Base-by-base conservation (phyloP, 2,113 vertebrate species). In the Hiodon alosoides region DNA sequence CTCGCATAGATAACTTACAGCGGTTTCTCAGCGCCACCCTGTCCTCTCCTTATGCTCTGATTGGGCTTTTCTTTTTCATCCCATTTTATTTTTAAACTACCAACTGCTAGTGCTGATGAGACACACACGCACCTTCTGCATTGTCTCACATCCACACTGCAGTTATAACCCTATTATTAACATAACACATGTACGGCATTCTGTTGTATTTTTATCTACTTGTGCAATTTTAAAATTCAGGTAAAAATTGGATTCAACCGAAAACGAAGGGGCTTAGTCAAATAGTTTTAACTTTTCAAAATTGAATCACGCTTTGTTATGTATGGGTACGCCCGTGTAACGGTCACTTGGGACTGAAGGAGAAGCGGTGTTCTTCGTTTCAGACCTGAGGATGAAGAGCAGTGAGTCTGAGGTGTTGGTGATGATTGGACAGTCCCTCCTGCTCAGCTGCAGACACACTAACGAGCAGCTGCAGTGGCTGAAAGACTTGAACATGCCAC, bases 401-500 rank as follows among this genome's bases (percentile, higher is more conserved):
- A 55, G 17, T 46, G 17, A 54, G 5, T 13, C 72, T 47, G 16
- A 55, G 52, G 51, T 74, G 51, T 4, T 51, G 16, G 51, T 74
- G 16, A 74, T 65, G 3, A 9, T 16, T 46, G 72, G 72, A 4
- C 50, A 74, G 61, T 53, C 72, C 31, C 51, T 74, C n/a, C 62
- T 74, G 51, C 62, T 74, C 31, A 16, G 61, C 10, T 74, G 72
- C 3, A 66, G 9, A 66, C 16, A 71, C 17, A 55, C 46, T 9
- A 57, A 5, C 3, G 2, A 4, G 11, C 8, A 2, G 3, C 14
- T 66, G 55, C 4, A 10, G 5, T 74, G 72, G 72, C 52, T 66
- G 31, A 65, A 65, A 48, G 62, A 66, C 11, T 53, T 16, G 3
- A 9, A 4, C 16, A 13, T 4, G 31, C n/a, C 9, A 6, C 46